Evolutionary conservation across 2,797 vertebrate genomes (phyloP), one percentile per base, ranked within the genome.

Genomic region (Pelobates cultripes): DNA sequence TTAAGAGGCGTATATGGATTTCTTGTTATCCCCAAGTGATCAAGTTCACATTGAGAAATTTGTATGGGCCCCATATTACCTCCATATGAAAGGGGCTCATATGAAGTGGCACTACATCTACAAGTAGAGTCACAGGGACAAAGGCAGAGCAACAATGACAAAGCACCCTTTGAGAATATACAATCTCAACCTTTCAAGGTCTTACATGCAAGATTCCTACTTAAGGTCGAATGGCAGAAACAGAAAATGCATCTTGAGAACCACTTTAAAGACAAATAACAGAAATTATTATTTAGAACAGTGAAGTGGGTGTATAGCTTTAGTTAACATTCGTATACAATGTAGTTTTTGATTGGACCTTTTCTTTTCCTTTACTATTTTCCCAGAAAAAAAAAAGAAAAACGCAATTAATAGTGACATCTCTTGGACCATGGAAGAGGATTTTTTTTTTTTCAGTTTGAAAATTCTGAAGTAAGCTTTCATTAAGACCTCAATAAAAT

Each of bases 171-270:
- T 71, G 44, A 73, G 67, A 79, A 75, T 69, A 75, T 84, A 75
- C 77, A 84, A 75, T 79, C 77, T 84, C 68, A 75, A 79, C 77
- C 77, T 79, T 76, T 74, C 72, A 55, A 44, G 68, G 72, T 43
- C 67, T 71, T 53, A 66, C 45, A 75, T 28, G 43, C 43, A 71
- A 70, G 73, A 47, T 55, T 72, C 17, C 44, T 60, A 70, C 77
- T 84, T 76, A 84, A 78, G 82, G 77, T 79, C 73, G 72, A 79
- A 84, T 79, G 77, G 44, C 82, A 79, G 47, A 63, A 47, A 13
- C 47, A 57, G 72, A 61, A 67, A 57, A 41, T 45, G 57, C 72
- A 75, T 79, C 82, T 79, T 84, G 67, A 84, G 77, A 64, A 79
- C 72, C 60, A 75, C 72, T 84, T 75, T 69, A 67, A 14, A 75